Conservation (phyloP, 2,113 vertebrate species). For the Amphiprion percula region DNA sequence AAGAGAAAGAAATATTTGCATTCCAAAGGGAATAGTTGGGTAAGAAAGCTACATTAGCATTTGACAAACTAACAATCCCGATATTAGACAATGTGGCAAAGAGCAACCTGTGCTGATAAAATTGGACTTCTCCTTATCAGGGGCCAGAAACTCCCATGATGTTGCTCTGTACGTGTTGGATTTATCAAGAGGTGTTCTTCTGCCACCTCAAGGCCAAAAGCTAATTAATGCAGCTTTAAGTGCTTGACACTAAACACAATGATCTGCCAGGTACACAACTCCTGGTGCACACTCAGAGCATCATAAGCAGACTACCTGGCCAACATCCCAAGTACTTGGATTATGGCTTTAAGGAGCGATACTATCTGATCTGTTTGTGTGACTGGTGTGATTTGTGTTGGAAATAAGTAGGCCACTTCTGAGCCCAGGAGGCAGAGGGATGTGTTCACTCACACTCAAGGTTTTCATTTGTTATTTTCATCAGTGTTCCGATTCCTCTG, state of each 20-base stretch:
- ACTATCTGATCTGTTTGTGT: conserved; percentile 11
- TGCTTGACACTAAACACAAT: too few relatives aligned
- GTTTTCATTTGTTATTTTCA: conserved; percentile 30
- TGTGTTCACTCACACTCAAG: conserved; percentile 32
- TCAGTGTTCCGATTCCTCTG: conserved; percentile 27
- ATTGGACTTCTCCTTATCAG: too few relatives aligned
- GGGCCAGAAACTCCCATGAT: background rate
- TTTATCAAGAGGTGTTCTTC: background rate
- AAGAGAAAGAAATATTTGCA: too few relatives aligned
- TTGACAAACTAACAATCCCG: too few relatives aligned
- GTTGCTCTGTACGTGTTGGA: background rate
- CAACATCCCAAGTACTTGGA: background rate
- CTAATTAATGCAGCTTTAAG: background rate
- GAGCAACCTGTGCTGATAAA: too few relatives aligned
- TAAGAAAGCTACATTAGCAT: too few relatives aligned
- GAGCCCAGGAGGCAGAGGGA: conserved; percentile 19
- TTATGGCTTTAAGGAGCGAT: conserved; percentile 12
- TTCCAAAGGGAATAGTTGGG: too few relatives aligned
- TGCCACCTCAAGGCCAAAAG: background rate
- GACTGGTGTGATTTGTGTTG: conserved; percentile 29
- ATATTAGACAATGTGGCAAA: too few relatives aligned
- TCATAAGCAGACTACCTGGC: conserved; percentile 7
- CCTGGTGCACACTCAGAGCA: background rate
- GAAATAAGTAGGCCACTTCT: conserved; percentile 25
- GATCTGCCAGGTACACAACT: background rate